These are phyloP conservation scores for Euphonia xanthogaster DNA, from an alignment of 2,797 vertebrate genomes.

Conservation along the genomic window DNA sequence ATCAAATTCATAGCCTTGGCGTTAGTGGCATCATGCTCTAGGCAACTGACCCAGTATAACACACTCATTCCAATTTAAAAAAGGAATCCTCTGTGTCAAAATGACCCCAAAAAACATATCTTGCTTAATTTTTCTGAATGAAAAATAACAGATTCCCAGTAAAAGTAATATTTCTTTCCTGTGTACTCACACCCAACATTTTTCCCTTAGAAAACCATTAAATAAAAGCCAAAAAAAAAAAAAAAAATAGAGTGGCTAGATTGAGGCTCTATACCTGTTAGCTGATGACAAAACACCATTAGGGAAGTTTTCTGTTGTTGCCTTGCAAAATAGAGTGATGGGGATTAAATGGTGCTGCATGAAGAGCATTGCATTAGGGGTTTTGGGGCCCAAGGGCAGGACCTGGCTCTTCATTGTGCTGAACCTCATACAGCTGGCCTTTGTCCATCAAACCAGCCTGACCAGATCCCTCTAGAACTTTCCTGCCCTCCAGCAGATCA, in stretches of 20 bases:
- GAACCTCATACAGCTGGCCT: fast-evolving
- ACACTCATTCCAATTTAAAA: background rate
- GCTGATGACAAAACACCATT: background rate
- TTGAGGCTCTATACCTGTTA: background rate
- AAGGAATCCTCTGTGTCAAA: background rate
- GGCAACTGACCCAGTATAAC: background rate
- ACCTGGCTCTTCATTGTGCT: fast-evolving
- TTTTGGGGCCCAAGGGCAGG: background rate
- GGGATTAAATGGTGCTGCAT: background rate
- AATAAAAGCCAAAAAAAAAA: background rate
- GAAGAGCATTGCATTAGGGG: fast-evolving
- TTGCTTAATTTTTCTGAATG: background rate
- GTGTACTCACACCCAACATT: background rate
- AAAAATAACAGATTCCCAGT: background rate
- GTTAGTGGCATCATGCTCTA: background rate
- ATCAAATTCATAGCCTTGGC: fast-evolving
- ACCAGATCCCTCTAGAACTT: background rate
- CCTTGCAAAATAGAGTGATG: background rate
- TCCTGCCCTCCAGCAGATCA: background rate
- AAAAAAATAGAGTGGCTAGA: background rate
- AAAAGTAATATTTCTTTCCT: background rate
- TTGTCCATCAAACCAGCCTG: fast-evolving
- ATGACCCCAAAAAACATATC: background rate
- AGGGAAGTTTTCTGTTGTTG: background rate
- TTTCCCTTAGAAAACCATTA: background rate